These are phyloP conservation scores for Tinamus major DNA, from an alignment of 2,797 vertebrate species.

Conservation along the genomic window DNA sequence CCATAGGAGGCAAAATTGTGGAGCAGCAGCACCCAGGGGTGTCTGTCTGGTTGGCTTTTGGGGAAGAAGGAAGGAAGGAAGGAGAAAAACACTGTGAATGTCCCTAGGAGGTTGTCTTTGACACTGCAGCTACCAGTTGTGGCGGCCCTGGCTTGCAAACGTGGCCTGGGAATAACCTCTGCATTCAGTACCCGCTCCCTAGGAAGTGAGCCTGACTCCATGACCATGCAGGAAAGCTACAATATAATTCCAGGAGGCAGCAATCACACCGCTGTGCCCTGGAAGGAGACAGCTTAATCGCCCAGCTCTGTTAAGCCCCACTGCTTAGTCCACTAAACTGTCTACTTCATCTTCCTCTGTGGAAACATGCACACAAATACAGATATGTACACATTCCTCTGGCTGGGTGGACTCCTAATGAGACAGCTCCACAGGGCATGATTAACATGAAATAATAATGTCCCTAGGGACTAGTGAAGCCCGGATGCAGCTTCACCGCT, in stretches of 20 bases:
- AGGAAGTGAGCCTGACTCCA: neutral
- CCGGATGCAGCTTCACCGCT: neutral
- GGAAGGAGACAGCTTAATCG: constrained; percentile 38
- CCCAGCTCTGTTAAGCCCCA: neutral
- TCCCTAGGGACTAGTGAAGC: constrained; percentile 16
- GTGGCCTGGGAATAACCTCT: neutral
- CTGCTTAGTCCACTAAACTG: constrained; percentile 25
- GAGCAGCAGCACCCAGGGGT: rapidly evolving
- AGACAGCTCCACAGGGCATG: constrained; percentile 55
- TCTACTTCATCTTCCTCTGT: constrained; percentile 35
- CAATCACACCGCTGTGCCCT: neutral
- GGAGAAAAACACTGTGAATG: neutral
- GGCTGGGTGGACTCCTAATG: constrained; percentile 41
- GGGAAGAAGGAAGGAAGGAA: too few relatives aligned
- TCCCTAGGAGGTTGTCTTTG: neutral
- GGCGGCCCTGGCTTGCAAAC: neutral
- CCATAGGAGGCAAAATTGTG: neutral
- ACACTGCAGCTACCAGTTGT: neutral
- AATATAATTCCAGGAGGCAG: neutral
- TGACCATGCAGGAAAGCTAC: neutral
- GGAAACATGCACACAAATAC: neutral
- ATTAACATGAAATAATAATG: constrained; percentile 76
- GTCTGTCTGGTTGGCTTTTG: neutral
- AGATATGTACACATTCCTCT: constrained; percentile 52
- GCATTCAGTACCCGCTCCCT: neutral